Base-by-base conservation (phyloP, 2,113 vertebrate species). In the Thymallus thymallus region DNA sequence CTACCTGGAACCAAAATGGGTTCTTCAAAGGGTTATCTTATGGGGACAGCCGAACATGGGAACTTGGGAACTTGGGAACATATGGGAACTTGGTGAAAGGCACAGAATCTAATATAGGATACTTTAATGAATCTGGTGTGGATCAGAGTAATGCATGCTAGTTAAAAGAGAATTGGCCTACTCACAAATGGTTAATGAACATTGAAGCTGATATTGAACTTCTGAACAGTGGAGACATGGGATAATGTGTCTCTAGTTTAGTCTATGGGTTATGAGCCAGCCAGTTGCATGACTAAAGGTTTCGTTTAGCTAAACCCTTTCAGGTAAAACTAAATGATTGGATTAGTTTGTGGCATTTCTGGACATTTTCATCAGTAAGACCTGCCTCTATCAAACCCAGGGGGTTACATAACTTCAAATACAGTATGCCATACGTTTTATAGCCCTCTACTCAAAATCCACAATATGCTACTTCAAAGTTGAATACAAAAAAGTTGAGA, bases 271-370 rank as follows among this genome's bases (percentile, higher is more conserved):
- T 60, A 20, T 55, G 51, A 18, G 56, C 16, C n/a, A 46, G 32
- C 4, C 66, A 68, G 65, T 23, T 68, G 35, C 41, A 68, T 68
- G 35, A 68, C 66, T 24, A 22, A 22, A 45, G 35, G n/a, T 45
- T 13, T 29, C 29, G 23, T 64, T 64, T 14, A 16, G 14, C 48
- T 16, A 7, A 5, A 29, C 5, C 62, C 62, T 29, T 29, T 64
- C 10, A 30, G 62, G 58, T 10, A 22, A 3, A 10, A 41, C 35
- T 41, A 10, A 41, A 41, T 41, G 10, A 61, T 61, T 23, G 60
- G 10, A 18, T 2, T 60, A 9, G 6, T 7, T 22, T 60, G 56
- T 60, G n/a, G 20, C n/a, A 60, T 60, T 60, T 22, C 1, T 60
- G 4, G 20, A 60, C 6, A 60, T 7, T 2, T 60, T n/a, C 18